Conservation (phyloP, 1,140 invertebrate genomes). For the Papilio machaon region DNA sequence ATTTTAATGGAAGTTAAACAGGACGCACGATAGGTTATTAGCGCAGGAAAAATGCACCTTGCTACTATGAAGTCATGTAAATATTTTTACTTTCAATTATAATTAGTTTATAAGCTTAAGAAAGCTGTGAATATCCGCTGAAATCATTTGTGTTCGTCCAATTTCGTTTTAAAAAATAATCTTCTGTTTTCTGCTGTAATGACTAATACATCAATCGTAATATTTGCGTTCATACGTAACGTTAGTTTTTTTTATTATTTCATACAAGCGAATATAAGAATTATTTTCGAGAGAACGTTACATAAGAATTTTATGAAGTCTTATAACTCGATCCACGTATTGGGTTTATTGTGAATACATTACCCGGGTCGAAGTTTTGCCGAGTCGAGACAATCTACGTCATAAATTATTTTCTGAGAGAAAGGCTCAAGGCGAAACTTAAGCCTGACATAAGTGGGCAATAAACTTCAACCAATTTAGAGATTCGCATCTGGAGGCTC, state of each 20-base stretch:
- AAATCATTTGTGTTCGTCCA: no score
- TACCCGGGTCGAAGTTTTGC: conserved; percentile 34
- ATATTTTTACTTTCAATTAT: not conserved
- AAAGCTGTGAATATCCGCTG: no score
- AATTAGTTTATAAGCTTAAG: not conserved
- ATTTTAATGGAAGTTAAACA: not conserved
- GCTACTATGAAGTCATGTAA: not conserved
- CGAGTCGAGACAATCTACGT: conserved; percentile 73
- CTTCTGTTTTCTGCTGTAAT: not conserved
- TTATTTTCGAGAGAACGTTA: conserved; percentile 6
- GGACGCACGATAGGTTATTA: not conserved
- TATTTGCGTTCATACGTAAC: not conserved
- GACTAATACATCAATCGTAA: not conserved
- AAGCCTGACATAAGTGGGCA: conserved; percentile 82
- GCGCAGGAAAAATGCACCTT: not conserved
- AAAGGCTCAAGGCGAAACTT: conserved; percentile 78
- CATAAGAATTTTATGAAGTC: conserved; percentile 32
- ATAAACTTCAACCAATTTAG: conserved; percentile 82
- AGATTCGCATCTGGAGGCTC: conserved; percentile 82
- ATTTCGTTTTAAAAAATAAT: not conserved
- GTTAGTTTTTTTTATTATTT: not conserved
- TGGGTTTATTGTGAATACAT: conserved; percentile 38
- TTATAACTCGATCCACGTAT: conserved; percentile 33
- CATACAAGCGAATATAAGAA: not conserved
- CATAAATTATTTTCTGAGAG: conserved; percentile 79